phyloP scores from a whole-genome alignment of 2,888 invertebrate species.

The Zygaena filipendulae region DNA sequence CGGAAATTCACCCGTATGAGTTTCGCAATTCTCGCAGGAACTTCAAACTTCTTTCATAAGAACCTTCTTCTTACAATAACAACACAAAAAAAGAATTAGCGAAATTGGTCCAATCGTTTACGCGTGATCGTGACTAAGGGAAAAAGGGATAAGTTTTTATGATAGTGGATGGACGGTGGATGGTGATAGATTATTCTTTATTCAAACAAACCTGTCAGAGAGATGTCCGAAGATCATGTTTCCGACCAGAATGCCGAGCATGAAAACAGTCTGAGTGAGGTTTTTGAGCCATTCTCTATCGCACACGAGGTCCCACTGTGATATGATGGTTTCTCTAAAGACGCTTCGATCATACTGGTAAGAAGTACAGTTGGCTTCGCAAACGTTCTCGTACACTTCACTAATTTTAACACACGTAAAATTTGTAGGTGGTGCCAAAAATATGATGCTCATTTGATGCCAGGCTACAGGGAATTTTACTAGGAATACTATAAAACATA shows the following conservation, averaged over 20 bases:
- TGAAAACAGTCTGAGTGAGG: constrained; percentile 81
- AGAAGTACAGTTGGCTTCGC: constrained; percentile 62
- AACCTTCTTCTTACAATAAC: no score
- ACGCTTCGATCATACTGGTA: constrained; percentile 72
- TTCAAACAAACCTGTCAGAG: constrained; percentile 80
- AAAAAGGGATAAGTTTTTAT: no score
- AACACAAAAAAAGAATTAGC: no score
- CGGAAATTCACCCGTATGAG: no score
- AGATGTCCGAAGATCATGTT: constrained; percentile 79
- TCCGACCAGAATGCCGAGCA: constrained; percentile 81
- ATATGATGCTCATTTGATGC: constrained; percentile 83
- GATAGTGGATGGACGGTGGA: no score
- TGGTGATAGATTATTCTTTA: no score
- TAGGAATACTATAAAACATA: constrained; percentile 75
- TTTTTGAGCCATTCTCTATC: constrained; percentile 73
- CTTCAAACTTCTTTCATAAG: no score
- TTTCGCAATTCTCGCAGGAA: no score
- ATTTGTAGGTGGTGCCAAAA: constrained; percentile 75
- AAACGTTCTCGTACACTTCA: constrained; percentile 51
- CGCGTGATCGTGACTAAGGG: no score
- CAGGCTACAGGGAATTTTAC: constrained; percentile 84
- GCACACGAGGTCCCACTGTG: constrained; percentile 82
- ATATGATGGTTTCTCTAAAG: constrained; percentile 78
- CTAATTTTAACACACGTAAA: constrained; percentile 53
- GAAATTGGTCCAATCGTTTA: no score